Evolutionary conservation across 2,113 vertebrate species (phyloP).

Genomic region (Brachypteracias leptosomus): DNA sequence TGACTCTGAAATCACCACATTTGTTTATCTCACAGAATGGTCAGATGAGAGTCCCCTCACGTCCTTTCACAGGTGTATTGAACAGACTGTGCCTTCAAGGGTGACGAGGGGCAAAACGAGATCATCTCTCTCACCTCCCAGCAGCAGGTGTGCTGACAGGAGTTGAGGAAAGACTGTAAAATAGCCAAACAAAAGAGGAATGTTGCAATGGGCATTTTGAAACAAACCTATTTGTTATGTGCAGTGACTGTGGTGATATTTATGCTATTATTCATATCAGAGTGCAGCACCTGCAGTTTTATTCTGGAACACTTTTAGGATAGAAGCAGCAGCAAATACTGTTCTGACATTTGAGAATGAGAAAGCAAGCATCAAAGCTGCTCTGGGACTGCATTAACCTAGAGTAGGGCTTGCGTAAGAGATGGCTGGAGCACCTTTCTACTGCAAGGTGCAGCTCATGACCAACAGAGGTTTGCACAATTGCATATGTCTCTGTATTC

Average conservation of each 20-base stretch:
- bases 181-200: not conserved
- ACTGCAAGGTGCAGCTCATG: not conserved
- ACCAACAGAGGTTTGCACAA: not conserved
- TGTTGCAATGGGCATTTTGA: constrained; percentile 49
- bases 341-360: not conserved
- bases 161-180: not conserved
- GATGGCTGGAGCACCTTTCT: not conserved
- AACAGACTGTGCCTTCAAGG: not conserved
- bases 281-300: not conserved
- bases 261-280: not conserved
- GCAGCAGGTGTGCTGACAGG: not conserved
- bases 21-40: not conserved
- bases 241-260: not conserved
- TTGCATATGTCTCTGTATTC: not conserved
- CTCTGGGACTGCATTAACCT: too few relatives aligned
- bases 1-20: not conserved
- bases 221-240: constrained; percentile 30
- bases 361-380: not conserved
- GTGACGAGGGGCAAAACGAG: not conserved
- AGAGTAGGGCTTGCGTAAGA: not conserved
- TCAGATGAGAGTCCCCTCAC: not conserved
- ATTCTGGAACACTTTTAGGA: not conserved
- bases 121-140: not conserved
- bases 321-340: not conserved
- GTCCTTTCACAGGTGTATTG: not conserved